Evolutionary conservation across 2,113 vertebrate genomes (phyloP).

Genomic region (Naja naja): DNA sequence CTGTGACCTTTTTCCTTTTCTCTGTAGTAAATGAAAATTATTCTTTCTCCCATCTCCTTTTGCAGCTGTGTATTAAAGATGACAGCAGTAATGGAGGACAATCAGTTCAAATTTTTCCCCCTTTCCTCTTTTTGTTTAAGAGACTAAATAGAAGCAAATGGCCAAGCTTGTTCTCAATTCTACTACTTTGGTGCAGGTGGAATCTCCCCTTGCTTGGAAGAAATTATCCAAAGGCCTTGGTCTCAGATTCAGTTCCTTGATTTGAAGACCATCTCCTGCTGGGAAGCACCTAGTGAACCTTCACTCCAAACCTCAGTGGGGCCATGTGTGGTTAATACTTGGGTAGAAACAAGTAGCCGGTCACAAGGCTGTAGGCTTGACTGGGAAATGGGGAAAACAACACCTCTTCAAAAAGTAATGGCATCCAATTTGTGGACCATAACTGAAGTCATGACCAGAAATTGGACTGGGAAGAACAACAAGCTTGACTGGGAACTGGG

Average conservation of each 20-base stretch:
- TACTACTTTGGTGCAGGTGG: neutral
- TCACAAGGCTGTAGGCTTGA: neutral
- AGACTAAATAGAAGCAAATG: neutral
- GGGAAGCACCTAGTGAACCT: neutral
- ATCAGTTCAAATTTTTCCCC: neutral
- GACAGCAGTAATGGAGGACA: neutral
- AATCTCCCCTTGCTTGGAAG: neutral
- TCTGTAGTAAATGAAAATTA: neutral
- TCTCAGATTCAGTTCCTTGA: neutral
- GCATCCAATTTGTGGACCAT: neutral
- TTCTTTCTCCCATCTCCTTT: neutral
- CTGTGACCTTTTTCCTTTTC: neutral
- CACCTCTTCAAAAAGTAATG: neutral
- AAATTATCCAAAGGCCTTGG: neutral
- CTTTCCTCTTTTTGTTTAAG: neutral
- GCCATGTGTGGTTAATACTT: neutral
- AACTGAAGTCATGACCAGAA: neutral
- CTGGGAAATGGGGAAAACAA: neutral
- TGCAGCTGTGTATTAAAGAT: accelerated
- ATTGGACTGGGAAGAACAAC: too few species aligned
- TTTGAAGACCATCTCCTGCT: neutral
- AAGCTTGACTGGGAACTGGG: too few species aligned
- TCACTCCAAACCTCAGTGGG: neutral
- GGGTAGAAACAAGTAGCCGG: neutral
- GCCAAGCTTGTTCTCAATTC: neutral